These are phyloP conservation scores for Pyralis farinalis DNA, from an alignment of 2,888 invertebrate species.

Conservation along the genomic window DNA sequence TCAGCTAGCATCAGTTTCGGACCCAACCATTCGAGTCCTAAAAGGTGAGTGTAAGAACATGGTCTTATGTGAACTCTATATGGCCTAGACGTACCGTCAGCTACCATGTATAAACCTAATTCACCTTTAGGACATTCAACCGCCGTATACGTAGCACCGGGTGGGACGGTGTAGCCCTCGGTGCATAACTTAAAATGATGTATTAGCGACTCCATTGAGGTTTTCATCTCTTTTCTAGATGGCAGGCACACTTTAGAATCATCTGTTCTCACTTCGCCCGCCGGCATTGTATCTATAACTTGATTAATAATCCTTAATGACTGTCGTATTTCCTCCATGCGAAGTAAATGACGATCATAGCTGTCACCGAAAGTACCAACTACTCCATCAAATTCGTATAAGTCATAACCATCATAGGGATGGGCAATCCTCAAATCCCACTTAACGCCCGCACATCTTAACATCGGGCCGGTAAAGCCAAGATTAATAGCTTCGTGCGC, in stretches of 20 bases:
- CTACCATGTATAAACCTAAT: conserved; percentile 92
- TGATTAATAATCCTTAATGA: conserved; percentile 89
- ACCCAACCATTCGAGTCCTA: conserved; percentile 83
- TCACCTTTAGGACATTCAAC: conserved; percentile 94
- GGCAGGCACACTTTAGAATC: conserved; percentile 91
- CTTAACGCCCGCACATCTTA: conserved; percentile 90
- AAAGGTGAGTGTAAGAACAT: conserved; percentile 81
- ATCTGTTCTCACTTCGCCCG: conserved; percentile 88
- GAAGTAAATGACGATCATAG: conserved; percentile 89
- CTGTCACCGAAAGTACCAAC: conserved; percentile 91
- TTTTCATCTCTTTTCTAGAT: conserved; percentile 90
- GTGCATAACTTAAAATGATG: conserved; percentile 94
- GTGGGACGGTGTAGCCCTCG: conserved; percentile 91
- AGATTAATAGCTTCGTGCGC: conserved; percentile 89
- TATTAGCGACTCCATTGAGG: conserved; percentile 92
- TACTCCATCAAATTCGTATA: conserved; percentile 91
- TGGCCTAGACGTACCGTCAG: conserved; percentile 90
- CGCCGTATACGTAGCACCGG: conserved; percentile 90
- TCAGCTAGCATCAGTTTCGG: conserved; percentile 88
- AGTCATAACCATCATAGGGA: conserved; percentile 92
- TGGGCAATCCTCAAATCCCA: conserved; percentile 92
- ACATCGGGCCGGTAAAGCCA: conserved; percentile 87
- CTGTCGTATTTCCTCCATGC: conserved; percentile 88
- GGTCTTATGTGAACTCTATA: conserved; percentile 83
- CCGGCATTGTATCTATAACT: conserved; percentile 91